Evolutionary conservation across 2,113 vertebrate species (phyloP), one percentile per base, ranked within the genome.

Genomic region (Ptychochromis oligacanthus): DNA sequence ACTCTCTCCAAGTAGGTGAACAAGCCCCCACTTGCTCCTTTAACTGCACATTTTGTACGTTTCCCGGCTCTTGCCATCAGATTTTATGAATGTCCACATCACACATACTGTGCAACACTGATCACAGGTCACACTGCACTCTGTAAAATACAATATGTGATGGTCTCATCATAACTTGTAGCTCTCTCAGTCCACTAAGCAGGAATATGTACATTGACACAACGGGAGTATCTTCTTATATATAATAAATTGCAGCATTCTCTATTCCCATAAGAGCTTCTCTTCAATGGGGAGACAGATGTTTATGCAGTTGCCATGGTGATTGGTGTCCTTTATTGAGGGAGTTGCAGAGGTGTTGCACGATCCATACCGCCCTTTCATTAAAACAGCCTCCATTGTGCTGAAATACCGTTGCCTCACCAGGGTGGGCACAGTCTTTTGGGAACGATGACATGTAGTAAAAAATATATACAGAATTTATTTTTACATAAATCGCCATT

Each of bases 291-390:
- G 76, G 40, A 86, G 84, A 81, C 86, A 89, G 89, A 91, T 94
- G 94, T 94, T 95, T 91, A 92, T 94, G 89, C 91, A 83, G 94
- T 95, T 93, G 86, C 93, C 93, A 95, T 95, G 92, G 93, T n/a
- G 64, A 95, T 82, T 14, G 55, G 59, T 89, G 90, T 93, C 93
- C 88, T 93, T 89, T 90, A 75, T 81, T 38, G 81, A 89, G 81
- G 80, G 86, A 90, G 89, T 89, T 88, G 79, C 82, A 55, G 78
- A 94, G 86, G 93, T 93, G 92, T 93, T 80, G 77, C 87, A 90
- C 38, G 82, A 94, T 92, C 87, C 75, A 20, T 77, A 79, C 86
- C 88, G 88, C 83, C 89, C 82, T 88, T 87, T 80, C 80, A 79
- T 91, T 61, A 75, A n/a, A 82, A 88, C 62, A 55, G 79, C 49